A percentile compares a stretch with the other conserved stretches of the same genome.
Conservation (phyloP, 1,140 invertebrate genomes). For the Euura lappo region DNA sequence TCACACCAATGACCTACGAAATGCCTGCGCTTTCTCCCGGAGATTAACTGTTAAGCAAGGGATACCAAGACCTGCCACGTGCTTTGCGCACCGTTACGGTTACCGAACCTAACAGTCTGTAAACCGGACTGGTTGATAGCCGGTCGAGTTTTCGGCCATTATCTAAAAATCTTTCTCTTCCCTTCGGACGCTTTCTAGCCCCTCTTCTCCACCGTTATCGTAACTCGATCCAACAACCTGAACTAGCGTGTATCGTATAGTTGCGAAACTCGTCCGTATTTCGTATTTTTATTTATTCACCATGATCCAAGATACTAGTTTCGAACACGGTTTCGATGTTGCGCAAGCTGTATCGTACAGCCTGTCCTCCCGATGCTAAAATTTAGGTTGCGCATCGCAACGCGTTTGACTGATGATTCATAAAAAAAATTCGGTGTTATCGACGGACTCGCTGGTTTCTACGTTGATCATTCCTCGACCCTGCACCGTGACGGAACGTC, state of each 20-base stretch:
- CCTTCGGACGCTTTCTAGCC: neutral
- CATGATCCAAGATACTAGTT: neutral
- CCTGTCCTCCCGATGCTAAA: too few relatives aligned
- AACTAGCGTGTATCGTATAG: neutral
- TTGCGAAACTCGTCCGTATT: neutral
- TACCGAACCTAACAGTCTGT: neutral
- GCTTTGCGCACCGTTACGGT: constrained; percentile 4
- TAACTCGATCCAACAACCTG: neutral
- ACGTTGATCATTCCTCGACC: neutral
- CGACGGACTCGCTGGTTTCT: too few relatives aligned
- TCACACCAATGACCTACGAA: too few relatives aligned
- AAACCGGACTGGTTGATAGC: neutral
- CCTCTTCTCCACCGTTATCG: neutral
- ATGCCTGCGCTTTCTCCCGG: neutral
- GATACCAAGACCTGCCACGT: neutral
- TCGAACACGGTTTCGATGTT: neutral
- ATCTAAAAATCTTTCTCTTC: neutral
- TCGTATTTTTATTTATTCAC: neutral
- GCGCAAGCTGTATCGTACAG: too few relatives aligned
- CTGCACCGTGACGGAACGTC: neutral
- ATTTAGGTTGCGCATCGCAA: too few relatives aligned
- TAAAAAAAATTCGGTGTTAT: too few relatives aligned
- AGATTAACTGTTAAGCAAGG: neutral
- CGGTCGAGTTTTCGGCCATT: neutral
- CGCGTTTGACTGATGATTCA: too few relatives aligned